Evolutionary conservation across 2,888 invertebrate species (phyloP), one percentile per base, ranked within the genome.

Genomic region (Pegoplata infirma): DNA sequence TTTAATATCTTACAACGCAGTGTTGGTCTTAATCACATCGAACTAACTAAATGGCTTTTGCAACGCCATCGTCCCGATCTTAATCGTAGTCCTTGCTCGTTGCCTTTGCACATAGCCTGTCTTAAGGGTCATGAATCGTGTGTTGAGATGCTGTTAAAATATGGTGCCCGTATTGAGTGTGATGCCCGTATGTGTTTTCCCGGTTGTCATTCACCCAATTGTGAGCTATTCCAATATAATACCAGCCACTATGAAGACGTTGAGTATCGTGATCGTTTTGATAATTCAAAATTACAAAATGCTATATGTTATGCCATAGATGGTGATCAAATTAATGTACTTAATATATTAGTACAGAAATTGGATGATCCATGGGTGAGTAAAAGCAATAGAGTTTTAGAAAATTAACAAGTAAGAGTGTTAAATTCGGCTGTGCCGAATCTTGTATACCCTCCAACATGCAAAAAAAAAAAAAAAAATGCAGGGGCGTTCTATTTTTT

Each of bases 141-240:
- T 84, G 93, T 94, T 12, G 93, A 94, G 85, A 84, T 94, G 46
- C 86, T 94, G 36, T 85, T 94, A 63, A 92, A 93, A 83, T 92
- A 93, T 88, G 94, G 94, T 19, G 94, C 93, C 5, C 91, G 93
- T 80, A 92, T 93, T 14, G 94, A 94, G 87, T 92, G 93, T 0
- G 94, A 94, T 85, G 92, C 93, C 0, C 90, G 94, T 17, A 93
- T 95, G 92, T 95, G 94, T 85, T 94, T 93, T 91, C 94, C 94
- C 0, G 93, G 93, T 7, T 91, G 92, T 5, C 94, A 94, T 85
- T 92, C 91, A 80, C 92, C 92, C 82, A 93, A 93, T 84, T 94
- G 94, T 85, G 94, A 94, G 87, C 92, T 93, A 84, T 90, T 93
- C 81, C 92, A 93, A 76, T 93, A 93, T 87, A 92, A 92, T 87